phyloP scores from a whole-genome alignment of 2,113 vertebrate genomes.

The Chaetorhynchus papuensis region DNA sequence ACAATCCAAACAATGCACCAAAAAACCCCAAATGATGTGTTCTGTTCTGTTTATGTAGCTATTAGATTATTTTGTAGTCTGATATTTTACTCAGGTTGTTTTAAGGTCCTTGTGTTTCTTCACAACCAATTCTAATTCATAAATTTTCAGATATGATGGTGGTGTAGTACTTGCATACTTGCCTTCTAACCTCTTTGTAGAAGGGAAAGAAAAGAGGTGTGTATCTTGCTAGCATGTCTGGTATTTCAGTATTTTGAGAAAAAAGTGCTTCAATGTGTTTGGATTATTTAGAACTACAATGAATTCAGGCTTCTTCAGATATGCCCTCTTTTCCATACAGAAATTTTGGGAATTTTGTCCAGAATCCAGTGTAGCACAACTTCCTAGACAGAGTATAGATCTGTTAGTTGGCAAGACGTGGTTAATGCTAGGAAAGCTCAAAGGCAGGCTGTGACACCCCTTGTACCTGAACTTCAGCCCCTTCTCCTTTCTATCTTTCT shows the following conservation, averaged over 20 bases:
- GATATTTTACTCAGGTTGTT: neutral
- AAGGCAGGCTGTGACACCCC: neutral
- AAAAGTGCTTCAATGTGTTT: neutral
- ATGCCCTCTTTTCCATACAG: neutral
- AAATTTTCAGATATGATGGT: neutral
- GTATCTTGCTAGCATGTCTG: neutral
- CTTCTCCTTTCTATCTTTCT: neutral
- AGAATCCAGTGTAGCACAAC: neutral
- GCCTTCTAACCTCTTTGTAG: neutral
- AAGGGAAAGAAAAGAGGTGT: neutral
- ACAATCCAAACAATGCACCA: neutral
- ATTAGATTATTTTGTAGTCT: neutral
- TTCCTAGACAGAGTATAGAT: neutral
- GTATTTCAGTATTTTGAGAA: neutral
- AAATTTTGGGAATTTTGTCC: neutral
- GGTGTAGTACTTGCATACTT: neutral
- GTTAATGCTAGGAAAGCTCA: neutral
- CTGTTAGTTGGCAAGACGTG: neutral
- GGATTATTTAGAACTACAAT: neutral
- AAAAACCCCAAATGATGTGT: fast-evolving
- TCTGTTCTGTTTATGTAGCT: neutral
- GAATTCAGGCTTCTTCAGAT: neutral
- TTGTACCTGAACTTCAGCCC: neutral
- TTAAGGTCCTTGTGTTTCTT: neutral
- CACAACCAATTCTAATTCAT: neutral